Evolutionary conservation across 53 echinoderm and acorn worm genomes (phyloP).

Genomic region (Henricia sp.): DNA sequence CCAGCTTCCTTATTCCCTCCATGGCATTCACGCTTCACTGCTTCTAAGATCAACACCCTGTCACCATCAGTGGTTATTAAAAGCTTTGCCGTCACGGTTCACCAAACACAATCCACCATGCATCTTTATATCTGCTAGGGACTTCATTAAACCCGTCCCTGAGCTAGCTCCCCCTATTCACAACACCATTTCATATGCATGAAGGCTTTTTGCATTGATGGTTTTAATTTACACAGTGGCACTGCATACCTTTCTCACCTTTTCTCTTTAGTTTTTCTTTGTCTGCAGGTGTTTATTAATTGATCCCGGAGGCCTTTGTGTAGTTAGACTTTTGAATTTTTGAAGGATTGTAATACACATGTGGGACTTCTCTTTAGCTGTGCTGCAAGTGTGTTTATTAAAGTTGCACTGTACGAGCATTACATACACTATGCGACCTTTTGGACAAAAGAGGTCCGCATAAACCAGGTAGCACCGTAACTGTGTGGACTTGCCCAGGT

Average conservation of each 20-base stretch:
- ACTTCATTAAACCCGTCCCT: constrained; percentile 58
- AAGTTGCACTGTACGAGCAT: no score
- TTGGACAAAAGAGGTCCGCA: no score
- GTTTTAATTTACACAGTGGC: constrained; percentile 42
- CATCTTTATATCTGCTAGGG: not conserved
- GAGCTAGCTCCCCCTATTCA: not conserved
- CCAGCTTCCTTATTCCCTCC: no score
- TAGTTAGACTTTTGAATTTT: not conserved
- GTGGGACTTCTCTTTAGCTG: no score
- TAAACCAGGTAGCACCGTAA: no score
- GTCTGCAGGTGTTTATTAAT: constrained; percentile 13
- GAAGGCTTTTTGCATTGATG: constrained; percentile 17
- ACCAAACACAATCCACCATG: not conserved
- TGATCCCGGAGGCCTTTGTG: constrained; percentile 11
- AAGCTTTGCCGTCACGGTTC: constrained; percentile 37
- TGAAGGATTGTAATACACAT: not conserved
- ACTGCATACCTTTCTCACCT: constrained; percentile 13
- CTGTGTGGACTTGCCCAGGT: no score
- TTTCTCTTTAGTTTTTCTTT: no score
- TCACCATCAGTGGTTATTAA: constrained; percentile 58
- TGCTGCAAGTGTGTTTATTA: no score
- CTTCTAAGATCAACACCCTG: constrained; percentile 55
- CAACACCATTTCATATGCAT: constrained; percentile 53
- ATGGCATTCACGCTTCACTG: constrained; percentile 36
- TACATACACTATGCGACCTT: no score